phyloP scores from a whole-genome alignment of 2,797 vertebrate species.

The Microchirus variegatus region DNA sequence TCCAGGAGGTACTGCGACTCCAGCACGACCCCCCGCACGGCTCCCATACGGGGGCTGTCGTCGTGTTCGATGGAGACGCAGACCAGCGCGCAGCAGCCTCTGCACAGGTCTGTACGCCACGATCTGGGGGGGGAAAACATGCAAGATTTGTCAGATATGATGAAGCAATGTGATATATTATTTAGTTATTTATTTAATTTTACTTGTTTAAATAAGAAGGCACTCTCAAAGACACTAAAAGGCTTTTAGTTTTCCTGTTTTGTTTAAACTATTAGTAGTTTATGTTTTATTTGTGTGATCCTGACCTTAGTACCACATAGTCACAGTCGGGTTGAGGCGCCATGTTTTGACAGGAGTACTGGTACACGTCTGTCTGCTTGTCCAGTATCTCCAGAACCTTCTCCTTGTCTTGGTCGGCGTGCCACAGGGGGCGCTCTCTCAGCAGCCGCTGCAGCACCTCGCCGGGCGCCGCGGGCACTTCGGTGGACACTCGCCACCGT shows the following conservation, averaged over 20 bases:
- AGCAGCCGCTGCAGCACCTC: slow-evolving; percentile 89
- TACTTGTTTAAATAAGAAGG: too few species aligned
- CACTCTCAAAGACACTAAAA: too few species aligned
- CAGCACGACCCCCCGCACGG: slow-evolving; percentile 86
- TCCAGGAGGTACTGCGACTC: slow-evolving; percentile 92
- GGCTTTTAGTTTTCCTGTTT: too few species aligned
- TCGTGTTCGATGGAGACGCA: slow-evolving; percentile 89
- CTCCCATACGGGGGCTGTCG: slow-evolving; percentile 83
- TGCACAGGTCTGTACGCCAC: slow-evolving; percentile 88
- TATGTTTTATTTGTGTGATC: too few species aligned
- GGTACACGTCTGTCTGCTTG: slow-evolving; percentile 90
- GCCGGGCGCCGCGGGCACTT: slow-evolving; percentile 85
- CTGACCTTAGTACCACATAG: slow-evolving; percentile 91
- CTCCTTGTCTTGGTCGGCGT: slow-evolving; percentile 86
- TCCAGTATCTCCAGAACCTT: slow-evolving; percentile 89
- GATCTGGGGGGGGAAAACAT: slow-evolving; percentile 76
- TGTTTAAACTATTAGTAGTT: too few species aligned
- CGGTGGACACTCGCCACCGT: slow-evolving; percentile 86
- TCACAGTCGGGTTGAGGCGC: slow-evolving; percentile 88
- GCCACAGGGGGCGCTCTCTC: slow-evolving; percentile 88
- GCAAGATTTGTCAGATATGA: too few species aligned
- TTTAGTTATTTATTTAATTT: too few species aligned
- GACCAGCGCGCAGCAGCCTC: slow-evolving; percentile 87
- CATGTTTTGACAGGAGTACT: slow-evolving; percentile 89
- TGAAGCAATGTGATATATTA: background rate